Conservation (phyloP, 1,140 invertebrate genomes). For the Manduca sexta region DNA sequence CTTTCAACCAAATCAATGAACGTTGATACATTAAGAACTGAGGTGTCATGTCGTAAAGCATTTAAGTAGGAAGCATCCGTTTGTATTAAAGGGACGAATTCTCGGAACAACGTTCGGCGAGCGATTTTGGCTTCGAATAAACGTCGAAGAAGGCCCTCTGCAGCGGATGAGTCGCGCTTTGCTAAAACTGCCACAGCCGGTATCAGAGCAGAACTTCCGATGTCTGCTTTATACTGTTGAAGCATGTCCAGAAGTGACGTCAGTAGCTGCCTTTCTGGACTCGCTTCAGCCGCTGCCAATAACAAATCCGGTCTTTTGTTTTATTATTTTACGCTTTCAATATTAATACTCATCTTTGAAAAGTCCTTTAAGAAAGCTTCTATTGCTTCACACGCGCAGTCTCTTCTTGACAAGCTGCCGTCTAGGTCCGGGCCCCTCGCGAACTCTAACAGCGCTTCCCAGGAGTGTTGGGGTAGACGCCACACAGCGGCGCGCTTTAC, state of each 20-base stretch:
- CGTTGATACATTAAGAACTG: neutral
- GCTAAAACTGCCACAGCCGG: conserved; percentile 14
- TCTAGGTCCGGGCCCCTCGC: conserved; percentile 35
- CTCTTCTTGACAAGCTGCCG: conserved; percentile 15
- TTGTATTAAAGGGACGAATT: conserved; percentile 26
- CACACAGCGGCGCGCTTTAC: conserved; percentile 39
- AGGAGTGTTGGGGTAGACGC: conserved; percentile 32
- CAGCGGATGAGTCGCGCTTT: conserved; percentile 8
- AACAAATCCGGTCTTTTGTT: conserved; percentile 14
- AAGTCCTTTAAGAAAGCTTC: conserved; percentile 28
- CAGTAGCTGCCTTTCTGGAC: conserved; percentile 1
- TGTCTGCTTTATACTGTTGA: neutral
- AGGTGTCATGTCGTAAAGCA: conserved; percentile 11
- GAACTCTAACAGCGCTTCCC: conserved; percentile 34
- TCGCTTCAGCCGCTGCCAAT: conserved; percentile 5
- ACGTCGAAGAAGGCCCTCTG: conserved; percentile 4
- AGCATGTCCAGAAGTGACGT: neutral
- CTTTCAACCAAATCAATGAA: neutral
- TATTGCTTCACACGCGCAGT: conserved; percentile 20
- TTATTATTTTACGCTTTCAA: conserved; percentile 9
- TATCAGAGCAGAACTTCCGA: conserved; percentile 7
- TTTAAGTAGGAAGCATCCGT: conserved; percentile 36
- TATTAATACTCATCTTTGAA: conserved; percentile 35
- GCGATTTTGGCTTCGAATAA: conserved; percentile 26
- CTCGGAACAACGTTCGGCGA: conserved; percentile 26